Conservation (phyloP, 2,797 vertebrate species). For the Clamator glandarius region DNA sequence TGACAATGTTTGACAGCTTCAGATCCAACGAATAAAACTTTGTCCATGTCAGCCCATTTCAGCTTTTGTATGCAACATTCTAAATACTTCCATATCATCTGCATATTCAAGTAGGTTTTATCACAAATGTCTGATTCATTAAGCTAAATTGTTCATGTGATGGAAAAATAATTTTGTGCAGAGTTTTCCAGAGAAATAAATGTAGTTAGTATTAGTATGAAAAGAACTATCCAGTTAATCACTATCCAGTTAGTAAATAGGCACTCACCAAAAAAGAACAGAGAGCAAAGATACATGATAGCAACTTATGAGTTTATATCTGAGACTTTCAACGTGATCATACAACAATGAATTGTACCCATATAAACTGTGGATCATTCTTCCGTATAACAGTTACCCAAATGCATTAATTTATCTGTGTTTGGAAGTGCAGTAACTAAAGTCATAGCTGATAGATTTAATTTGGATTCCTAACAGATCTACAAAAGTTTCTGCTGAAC, state of each 20-base stretch:
- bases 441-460: not conserved
- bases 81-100: not conserved
- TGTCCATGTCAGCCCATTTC: not conserved
- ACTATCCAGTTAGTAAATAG: not conserved
- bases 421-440: not conserved
- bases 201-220: not conserved
- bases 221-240: not conserved
- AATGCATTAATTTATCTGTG: not conserved
- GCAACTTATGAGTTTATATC: not conserved
- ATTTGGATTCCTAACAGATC: not conserved
- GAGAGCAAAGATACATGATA: not conserved
- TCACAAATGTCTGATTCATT: not conserved
- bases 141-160: not conserved
- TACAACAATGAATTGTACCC: not conserved
- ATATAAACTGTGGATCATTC: not conserved
- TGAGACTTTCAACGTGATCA: not conserved
- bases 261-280: not conserved
- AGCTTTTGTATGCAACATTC: not conserved
- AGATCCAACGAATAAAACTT: not conserved
- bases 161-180: not conserved
- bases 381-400: not conserved
- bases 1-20: not conserved
- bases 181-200: not conserved
- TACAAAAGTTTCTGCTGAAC: not conserved
- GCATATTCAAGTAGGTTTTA: not conserved